These are phyloP conservation scores for Bradypus variegatus DNA, from an alignment of 2,797 vertebrate genomes.

Conservation along the genomic window DNA sequence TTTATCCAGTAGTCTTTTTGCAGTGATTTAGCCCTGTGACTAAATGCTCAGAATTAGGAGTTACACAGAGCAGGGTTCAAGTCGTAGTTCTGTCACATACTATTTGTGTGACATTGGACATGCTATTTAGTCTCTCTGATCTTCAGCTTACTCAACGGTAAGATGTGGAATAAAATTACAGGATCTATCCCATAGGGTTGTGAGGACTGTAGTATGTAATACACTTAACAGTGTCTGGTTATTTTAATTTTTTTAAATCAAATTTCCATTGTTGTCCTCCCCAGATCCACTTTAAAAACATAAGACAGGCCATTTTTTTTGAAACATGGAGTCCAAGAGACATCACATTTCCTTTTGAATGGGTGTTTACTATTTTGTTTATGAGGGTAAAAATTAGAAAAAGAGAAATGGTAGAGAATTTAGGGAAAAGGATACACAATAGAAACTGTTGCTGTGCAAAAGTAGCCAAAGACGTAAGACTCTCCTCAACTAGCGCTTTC, in stretches of 20 bases:
- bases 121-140: neutral
- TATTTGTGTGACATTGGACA: neutral
- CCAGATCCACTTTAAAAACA: neutral
- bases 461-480: neutral
- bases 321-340: neutral
- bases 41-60: neutral
- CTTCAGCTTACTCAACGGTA: neutral
- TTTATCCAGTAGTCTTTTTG: neutral
- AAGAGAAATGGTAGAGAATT: constrained; percentile 4
- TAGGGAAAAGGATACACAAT: neutral
- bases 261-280: neutral
- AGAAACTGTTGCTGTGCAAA: neutral
- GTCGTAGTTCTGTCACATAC: neutral
- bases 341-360: neutral
- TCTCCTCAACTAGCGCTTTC: neutral
- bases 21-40: neutral
- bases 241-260: neutral
- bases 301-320: neutral
- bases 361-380: neutral
- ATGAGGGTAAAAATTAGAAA: neutral
- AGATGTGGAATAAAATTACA: neutral
- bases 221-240: neutral
- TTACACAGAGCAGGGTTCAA: neutral
- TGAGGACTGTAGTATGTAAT: neutral
- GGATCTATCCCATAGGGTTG: neutral